A percentile compares a stretch with the other conserved stretches of the same genome.
Evolutionary conservation across 1,140 invertebrate genomes (phyloP).

Genomic region (Diabrotica virgifera): DNA sequence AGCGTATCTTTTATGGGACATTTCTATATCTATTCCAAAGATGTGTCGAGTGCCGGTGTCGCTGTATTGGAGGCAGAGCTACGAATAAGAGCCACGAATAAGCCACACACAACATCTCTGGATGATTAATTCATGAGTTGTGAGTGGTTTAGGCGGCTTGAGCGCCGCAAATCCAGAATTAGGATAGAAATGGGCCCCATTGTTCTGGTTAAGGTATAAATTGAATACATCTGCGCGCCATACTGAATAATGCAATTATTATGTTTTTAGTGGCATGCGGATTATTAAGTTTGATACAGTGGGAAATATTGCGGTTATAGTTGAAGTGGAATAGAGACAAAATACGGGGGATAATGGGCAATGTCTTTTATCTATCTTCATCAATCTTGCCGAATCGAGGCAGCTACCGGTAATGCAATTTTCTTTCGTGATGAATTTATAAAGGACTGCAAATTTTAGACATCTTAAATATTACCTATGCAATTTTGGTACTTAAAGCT

Average conservation of each 20-base stretch:
- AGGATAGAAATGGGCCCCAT: slow-evolving; percentile 39
- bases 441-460: too few species aligned
- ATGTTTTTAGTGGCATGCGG: slow-evolving; percentile 20
- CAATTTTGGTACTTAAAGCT: too few species aligned
- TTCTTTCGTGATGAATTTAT: too few species aligned
- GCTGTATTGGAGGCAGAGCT: not conserved
- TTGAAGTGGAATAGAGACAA: not conserved
- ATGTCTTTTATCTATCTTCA: not conserved
- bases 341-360: not conserved
- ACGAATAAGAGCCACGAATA: slow-evolving; percentile 27
- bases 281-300: slow-evolving; percentile 23
- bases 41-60: slow-evolving; percentile 32
- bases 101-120: slow-evolving; percentile 41
- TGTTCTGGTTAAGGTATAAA: slow-evolving; percentile 36
- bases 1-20: slow-evolving; percentile 33
- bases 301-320: slow-evolving; percentile 10
- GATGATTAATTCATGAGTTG: slow-evolving; percentile 46
- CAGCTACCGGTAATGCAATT: not conserved
- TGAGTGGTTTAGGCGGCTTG: slow-evolving; percentile 41
- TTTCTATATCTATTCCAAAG: slow-evolving; percentile 38
- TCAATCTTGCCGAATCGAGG: not conserved
- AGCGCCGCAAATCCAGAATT: slow-evolving; percentile 43
- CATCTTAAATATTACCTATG: too few species aligned
- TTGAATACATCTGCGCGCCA: slow-evolving; percentile 32
- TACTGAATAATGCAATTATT: slow-evolving; percentile 28